These are phyloP conservation scores for Dendrolimus punctatus DNA, from an alignment of 1,140 invertebrate species.

Conservation along the genomic window DNA sequence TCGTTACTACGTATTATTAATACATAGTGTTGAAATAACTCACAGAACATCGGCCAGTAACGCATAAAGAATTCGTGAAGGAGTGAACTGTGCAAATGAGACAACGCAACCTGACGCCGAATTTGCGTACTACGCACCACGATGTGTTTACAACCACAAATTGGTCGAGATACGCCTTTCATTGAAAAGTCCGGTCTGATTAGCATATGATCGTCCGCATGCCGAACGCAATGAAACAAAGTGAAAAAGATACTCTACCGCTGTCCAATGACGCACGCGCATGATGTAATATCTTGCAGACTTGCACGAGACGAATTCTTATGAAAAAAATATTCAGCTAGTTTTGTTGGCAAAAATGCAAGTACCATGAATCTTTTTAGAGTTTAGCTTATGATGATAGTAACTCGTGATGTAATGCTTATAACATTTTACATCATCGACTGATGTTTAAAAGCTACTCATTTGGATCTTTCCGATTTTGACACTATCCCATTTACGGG, in stretches of 20 bases:
- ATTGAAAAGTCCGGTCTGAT: slow-evolving; percentile 25
- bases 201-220: slow-evolving; percentile 15
- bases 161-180: slow-evolving; percentile 22
- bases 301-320: slow-evolving; percentile 57
- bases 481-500: too few relatives aligned
- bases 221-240: slow-evolving; percentile 24
- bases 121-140: slow-evolving; percentile 9
- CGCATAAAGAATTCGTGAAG: too few relatives aligned
- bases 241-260: slow-evolving; percentile 5
- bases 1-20: too few relatives aligned
- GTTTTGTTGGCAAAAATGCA: too few relatives aligned
- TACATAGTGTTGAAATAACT: too few relatives aligned
- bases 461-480: too few relatives aligned
- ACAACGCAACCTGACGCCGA: slow-evolving; percentile 23
- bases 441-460: too few relatives aligned
- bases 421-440: too few relatives aligned
- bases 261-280: slow-evolving; percentile 18
- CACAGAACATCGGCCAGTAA: too few relatives aligned
- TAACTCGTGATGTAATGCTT: too few relatives aligned
- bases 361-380: too few relatives aligned
- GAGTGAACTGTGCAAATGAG: slow-evolving; percentile 1
- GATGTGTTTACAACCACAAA: slow-evolving; percentile 11
- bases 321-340: slow-evolving; percentile 24
- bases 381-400: too few relatives aligned
- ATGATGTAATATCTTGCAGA: slow-evolving; percentile 53